These are phyloP conservation scores for Tachina fera DNA, from an alignment of 2,888 invertebrate species.

Conservation along the genomic window DNA sequence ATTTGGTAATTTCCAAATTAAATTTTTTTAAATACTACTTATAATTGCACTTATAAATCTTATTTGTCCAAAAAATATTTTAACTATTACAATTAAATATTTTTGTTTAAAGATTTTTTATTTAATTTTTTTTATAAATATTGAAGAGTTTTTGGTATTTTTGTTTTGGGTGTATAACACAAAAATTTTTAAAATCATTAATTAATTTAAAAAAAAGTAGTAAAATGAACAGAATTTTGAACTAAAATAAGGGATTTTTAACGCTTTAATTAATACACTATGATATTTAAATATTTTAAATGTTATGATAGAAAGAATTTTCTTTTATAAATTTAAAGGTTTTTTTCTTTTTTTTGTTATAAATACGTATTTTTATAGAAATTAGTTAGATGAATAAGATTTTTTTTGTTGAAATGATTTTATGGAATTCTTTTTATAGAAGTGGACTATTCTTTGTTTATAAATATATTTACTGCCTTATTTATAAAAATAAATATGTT, in stretches of 20 bases:
- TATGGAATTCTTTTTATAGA: slow-evolving; percentile 19
- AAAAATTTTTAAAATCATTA: slow-evolving; percentile 28
- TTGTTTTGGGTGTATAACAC: slow-evolving; percentile 23
- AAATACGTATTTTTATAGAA: slow-evolving; percentile 57
- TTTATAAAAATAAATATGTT: too few species aligned
- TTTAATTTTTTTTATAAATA: slow-evolving; percentile 14
- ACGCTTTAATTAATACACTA: slow-evolving; percentile 57
- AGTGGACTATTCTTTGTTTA: slow-evolving; percentile 53
- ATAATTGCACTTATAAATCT: slow-evolving; percentile 71
- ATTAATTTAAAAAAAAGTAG: slow-evolving; percentile 31
- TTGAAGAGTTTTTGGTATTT: slow-evolving; percentile 8
- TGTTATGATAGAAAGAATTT: slow-evolving; percentile 69
- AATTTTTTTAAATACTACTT: slow-evolving; percentile 62
- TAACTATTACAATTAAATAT: slow-evolving; percentile 33
- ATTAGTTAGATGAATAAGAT: slow-evolving; percentile 68
- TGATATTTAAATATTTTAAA: slow-evolving; percentile 62
- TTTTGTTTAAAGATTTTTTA: neutral
- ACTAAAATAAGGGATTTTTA: slow-evolving; percentile 21
- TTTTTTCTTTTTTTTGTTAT: slow-evolving; percentile 27
- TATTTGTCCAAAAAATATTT: slow-evolving; percentile 53
- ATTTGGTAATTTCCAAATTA: slow-evolving; percentile 28
- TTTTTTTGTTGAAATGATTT: slow-evolving; percentile 22
- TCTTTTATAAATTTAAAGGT: slow-evolving; percentile 40
- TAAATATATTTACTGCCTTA: slow-evolving; percentile 42
- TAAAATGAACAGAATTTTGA: slow-evolving; percentile 23